Percentiles rank a stretch among this genome's conserved stretches.
These are phyloP conservation scores for Notodonta ziczac DNA, from an alignment of 2,888 invertebrate species.

Conservation along the genomic window DNA sequence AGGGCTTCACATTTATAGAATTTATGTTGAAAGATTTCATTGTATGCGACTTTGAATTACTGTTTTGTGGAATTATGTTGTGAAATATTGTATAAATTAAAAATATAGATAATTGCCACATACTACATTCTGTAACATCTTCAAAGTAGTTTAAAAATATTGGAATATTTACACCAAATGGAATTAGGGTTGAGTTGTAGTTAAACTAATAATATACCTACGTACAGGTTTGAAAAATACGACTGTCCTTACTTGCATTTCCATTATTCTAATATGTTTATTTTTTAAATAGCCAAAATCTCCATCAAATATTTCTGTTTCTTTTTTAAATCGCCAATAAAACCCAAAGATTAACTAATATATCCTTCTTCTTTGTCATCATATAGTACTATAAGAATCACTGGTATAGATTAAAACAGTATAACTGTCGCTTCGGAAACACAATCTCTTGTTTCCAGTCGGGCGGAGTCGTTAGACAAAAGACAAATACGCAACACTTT, in stretches of 20 bases:
- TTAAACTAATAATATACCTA: no score
- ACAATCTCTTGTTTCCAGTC: conserved; percentile 60
- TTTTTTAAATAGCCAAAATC: no score
- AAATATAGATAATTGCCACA: background rate
- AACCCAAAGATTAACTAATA: no score
- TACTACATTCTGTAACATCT: no score
- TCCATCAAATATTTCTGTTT: no score
- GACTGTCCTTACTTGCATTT: no score
- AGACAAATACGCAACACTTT: conserved; percentile 74
- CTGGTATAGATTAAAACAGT: conserved; percentile 33
- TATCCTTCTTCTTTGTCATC: background rate
- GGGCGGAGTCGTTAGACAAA: conserved; percentile 70
- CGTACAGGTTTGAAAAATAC: no score
- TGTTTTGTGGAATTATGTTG: conserved; percentile 28
- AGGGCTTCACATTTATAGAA: conserved; percentile 42
- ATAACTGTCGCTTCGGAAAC: conserved; percentile 42
- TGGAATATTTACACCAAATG: no score
- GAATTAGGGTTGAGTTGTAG: no score
- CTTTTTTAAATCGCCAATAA: no score
- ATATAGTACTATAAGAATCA: background rate
- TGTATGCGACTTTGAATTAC: conserved; percentile 52
- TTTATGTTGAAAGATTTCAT: conserved; percentile 50
- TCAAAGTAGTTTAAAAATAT: no score
- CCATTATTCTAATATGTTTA: no score
- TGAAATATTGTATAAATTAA: background rate